phyloP scores from a whole-genome alignment of 2,797 vertebrate species.

The Tamandua tetradactyla region DNA sequence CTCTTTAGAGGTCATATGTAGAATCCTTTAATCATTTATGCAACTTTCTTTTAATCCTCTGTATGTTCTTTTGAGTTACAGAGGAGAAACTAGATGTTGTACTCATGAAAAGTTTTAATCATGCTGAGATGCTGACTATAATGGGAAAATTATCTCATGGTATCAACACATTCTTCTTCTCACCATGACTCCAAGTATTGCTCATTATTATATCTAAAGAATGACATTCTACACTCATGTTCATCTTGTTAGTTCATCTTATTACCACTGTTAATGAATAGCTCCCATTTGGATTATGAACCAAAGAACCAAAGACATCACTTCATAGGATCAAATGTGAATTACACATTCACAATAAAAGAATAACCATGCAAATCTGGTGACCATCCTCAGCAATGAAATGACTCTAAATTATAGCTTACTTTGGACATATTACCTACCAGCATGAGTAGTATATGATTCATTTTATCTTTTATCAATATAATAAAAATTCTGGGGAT shows the following conservation, averaged over 20 bases:
- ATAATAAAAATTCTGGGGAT: constrained; percentile 13
- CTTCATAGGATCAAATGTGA: constrained; percentile 62
- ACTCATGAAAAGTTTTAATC: constrained; percentile 57
- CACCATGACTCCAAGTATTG: constrained; percentile 46
- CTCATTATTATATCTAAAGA: constrained; percentile 55
- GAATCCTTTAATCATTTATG: constrained; percentile 66
- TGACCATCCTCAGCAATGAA: constrained; percentile 58
- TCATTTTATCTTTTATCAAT: constrained; percentile 45
- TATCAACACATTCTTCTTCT: constrained; percentile 66
- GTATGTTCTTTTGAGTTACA: constrained; percentile 50
- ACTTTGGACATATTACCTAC: constrained; percentile 10
- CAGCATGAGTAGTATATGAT: background rate
- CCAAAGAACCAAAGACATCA: constrained; percentile 52
- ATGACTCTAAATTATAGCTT: constrained; percentile 47
- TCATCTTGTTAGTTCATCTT: constrained; percentile 75
- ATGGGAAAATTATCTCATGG: constrained; percentile 59
- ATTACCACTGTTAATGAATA: constrained; percentile 69
- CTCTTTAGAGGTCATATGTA: constrained; percentile 59
- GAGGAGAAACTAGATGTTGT: constrained; percentile 43
- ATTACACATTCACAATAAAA: constrained; percentile 68
- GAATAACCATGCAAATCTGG: constrained; percentile 59
- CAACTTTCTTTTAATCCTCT: constrained; percentile 58
- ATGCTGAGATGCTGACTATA: constrained; percentile 21
- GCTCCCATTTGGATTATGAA: constrained; percentile 63
- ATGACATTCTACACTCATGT: constrained; percentile 55